Conservation (phyloP, 2,888 invertebrate species). For the Chrysolina oricalcia region DNA sequence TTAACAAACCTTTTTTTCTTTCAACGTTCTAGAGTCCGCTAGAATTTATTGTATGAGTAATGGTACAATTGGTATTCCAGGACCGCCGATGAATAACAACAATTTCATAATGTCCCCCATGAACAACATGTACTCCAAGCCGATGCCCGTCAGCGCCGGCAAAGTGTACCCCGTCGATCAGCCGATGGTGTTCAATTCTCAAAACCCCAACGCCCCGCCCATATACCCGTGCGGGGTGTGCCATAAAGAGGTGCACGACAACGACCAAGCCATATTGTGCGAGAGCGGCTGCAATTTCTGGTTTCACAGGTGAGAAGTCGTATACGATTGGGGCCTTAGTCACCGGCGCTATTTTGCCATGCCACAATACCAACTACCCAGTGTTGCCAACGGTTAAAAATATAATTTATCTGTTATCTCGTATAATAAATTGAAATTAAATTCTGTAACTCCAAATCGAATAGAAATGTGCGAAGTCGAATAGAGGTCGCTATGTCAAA, state of each 20-base stretch:
- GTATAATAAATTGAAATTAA: too few species aligned
- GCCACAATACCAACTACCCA: too few species aligned
- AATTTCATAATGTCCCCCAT: conserved; percentile 71
- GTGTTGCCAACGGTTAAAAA: too few species aligned
- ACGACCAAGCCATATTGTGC: conserved; percentile 97
- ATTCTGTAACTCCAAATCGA: too few species aligned
- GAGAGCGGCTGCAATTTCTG: conserved; percentile 99
- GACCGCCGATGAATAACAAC: conserved; percentile 71
- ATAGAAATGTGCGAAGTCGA: too few species aligned
- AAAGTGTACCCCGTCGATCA: conserved; percentile 96
- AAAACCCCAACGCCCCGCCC: conserved; percentile 98
- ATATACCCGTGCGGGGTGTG: conserved; percentile 98
- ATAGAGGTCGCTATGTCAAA: too few species aligned
- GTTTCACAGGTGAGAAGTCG: conserved; percentile 88
- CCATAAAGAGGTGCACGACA: conserved; percentile 98
- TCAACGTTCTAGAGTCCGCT: conserved; percentile 27
- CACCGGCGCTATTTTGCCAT: too few species aligned
- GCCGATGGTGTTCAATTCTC: conserved; percentile 98
- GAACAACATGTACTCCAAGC: conserved; percentile 82
- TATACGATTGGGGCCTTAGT: not conserved
- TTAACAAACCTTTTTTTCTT: conserved; percentile 20
- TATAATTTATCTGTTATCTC: too few species aligned
- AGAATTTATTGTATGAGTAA: not conserved
- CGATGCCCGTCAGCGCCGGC: conserved; percentile 93
- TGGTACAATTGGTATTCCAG: conserved; percentile 55